Evolutionary conservation across 1,140 invertebrate genomes (phyloP).

Genomic region (Bombus fervidus): DNA sequence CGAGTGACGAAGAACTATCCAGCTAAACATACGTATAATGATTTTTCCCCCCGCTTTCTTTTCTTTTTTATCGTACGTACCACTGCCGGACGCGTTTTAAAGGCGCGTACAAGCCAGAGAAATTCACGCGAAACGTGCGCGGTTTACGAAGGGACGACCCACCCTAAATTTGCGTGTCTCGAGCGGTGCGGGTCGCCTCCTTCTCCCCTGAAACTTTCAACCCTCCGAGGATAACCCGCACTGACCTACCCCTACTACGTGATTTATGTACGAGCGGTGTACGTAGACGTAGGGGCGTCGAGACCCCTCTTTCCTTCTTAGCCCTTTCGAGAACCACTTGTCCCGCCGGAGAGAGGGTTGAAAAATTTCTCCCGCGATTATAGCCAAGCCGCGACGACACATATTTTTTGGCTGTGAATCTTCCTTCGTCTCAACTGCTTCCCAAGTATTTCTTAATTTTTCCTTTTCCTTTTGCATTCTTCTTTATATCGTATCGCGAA

Average conservation of each 20-base stretch:
- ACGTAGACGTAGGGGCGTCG: constrained; percentile 67
- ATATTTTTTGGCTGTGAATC: constrained; percentile 16
- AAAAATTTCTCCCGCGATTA: constrained; percentile 64
- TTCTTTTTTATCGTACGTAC: too few species aligned
- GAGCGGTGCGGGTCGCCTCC: constrained; percentile 67
- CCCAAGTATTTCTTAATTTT: background rate
- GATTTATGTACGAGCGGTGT: constrained; percentile 76
- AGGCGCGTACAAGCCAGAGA: constrained; percentile 23
- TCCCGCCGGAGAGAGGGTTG: constrained; percentile 57
- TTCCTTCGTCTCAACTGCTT: background rate
- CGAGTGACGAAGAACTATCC: background rate
- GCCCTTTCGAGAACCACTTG: constrained; percentile 65
- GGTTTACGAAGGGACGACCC: constrained; percentile 71
- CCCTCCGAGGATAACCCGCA: constrained; percentile 75
- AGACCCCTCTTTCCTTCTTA: constrained; percentile 67
- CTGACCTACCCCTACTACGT: constrained; percentile 80
- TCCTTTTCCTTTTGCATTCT: too few species aligned
- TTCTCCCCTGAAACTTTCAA: constrained; percentile 78
- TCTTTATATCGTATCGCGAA: background rate
- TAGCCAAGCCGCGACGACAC: constrained; percentile 49
- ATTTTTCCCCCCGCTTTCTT: background rate
- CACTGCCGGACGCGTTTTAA: background rate
- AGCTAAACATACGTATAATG: background rate
- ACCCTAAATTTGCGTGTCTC: constrained; percentile 82
- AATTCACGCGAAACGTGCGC: constrained; percentile 47